Evolutionary conservation across 2,797 vertebrate species (phyloP).

Genomic region (Luscinia luscinia): DNA sequence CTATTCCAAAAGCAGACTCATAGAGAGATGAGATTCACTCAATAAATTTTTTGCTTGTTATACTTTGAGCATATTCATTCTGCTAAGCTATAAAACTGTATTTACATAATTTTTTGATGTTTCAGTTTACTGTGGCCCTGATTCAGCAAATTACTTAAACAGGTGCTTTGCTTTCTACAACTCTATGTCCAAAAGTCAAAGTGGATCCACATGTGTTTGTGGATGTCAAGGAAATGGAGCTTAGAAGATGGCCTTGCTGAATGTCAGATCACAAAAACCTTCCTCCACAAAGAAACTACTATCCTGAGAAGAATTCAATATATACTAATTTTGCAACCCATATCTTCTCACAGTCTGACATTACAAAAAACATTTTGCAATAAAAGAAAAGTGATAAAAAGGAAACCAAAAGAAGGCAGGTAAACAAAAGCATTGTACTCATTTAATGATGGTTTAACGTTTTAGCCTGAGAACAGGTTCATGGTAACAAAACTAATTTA

Average conservation of each 20-base stretch:
- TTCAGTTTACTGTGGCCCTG: neutral
- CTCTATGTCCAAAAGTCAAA: neutral
- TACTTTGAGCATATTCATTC: neutral
- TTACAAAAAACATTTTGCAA: slow-evolving; percentile 15
- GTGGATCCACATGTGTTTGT: neutral
- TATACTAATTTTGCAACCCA: neutral
- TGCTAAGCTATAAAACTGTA: neutral
- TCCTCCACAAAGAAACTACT: neutral
- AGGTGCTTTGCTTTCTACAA: neutral
- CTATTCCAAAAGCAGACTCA: slow-evolving; percentile 22
- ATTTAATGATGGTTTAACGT: slow-evolving; percentile 6
- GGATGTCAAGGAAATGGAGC: neutral
- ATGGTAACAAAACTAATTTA: slow-evolving; percentile 46
- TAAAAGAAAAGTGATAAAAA: slow-evolving; percentile 3
- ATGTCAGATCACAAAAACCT: neutral
- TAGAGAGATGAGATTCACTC: neutral
- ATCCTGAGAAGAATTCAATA: neutral
- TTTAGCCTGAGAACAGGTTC: slow-evolving; percentile 53
- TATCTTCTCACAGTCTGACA: neutral
- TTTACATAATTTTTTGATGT: slow-evolving; percentile 30
- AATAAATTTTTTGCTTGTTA: slow-evolving; percentile 21
- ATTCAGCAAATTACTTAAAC: slow-evolving; percentile 31
- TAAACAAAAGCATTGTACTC: neutral
- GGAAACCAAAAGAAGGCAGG: neutral
- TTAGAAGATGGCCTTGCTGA: neutral